Percentiles rank a stretch among this genome's conserved stretches.
phyloP scores from a whole-genome alignment of 2,888 invertebrate genomes.

The Mesorhabditis belari region DNA sequence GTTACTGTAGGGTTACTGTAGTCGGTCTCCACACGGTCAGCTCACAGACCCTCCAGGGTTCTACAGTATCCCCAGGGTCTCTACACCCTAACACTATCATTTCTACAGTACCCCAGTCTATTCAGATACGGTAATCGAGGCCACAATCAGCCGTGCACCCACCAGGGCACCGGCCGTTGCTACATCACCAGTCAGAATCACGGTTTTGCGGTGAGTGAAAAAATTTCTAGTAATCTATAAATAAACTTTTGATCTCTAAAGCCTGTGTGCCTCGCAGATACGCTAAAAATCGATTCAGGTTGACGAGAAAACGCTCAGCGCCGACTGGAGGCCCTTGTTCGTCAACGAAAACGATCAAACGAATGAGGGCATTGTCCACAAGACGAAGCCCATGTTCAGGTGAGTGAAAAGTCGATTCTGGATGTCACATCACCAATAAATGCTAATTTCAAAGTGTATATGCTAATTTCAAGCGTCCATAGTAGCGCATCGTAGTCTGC shows the following conservation, averaged over 20 bases:
- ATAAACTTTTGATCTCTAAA: not conserved
- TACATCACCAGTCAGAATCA: slow-evolving; percentile 82
- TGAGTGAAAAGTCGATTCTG: slow-evolving; percentile 63
- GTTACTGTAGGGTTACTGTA: not conserved
- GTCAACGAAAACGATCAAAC: slow-evolving; percentile 90
- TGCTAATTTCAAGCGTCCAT: too few species aligned
- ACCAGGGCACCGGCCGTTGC: slow-evolving; percentile 77
- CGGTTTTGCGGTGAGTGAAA: slow-evolving; percentile 54
- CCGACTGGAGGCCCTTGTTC: slow-evolving; percentile 79
- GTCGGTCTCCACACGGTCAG: not conserved
- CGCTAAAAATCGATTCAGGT: too few species aligned
- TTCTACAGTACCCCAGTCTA: not conserved
- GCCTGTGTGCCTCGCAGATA: too few species aligned
- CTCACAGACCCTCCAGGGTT: not conserved
- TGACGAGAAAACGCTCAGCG: slow-evolving; percentile 63
- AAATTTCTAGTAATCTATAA: not conserved
- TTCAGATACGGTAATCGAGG: slow-evolving; percentile 90
- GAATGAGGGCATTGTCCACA: slow-evolving; percentile 91
- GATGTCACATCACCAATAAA: slow-evolving; percentile 79
- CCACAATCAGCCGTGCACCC: slow-evolving; percentile 92
- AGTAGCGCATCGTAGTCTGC: too few species aligned
- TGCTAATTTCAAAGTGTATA: slow-evolving; percentile 66
- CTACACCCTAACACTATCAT: not conserved
- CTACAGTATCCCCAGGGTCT: not conserved
- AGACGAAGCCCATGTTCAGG: slow-evolving; percentile 73